phyloP scores from a whole-genome alignment of 2,113 vertebrate species.

The Callaeas wilsoni region DNA sequence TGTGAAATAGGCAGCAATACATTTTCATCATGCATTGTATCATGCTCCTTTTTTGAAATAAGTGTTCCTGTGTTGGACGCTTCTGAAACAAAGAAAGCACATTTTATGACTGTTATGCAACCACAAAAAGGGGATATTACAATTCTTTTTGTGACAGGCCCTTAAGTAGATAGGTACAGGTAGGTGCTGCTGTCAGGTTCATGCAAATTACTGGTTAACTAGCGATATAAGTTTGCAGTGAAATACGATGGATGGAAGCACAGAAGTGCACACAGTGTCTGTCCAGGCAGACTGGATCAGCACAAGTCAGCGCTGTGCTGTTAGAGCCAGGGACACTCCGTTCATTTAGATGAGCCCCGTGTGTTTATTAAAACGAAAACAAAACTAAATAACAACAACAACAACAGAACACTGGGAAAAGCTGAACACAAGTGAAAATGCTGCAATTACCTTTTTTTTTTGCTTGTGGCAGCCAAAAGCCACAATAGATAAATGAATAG shows the following conservation, averaged over 20 bases:
- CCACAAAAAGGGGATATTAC: conserved; percentile 17
- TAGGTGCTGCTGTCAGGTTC: neutral
- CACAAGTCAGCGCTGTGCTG: neutral
- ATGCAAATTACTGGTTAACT: conserved; percentile 29
- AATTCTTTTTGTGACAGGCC: neutral
- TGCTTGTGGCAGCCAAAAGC: neutral
- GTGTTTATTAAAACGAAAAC: neutral
- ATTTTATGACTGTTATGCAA: neutral
- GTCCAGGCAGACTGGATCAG: neutral
- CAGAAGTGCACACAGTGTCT: neutral
- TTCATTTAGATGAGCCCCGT: neutral
- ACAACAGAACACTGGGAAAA: neutral
- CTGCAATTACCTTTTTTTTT: neutral
- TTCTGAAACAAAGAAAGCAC: neutral
- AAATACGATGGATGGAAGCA: neutral
- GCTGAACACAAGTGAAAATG: neutral
- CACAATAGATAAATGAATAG: neutral
- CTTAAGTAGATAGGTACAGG: neutral
- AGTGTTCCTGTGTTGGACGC: neutral
- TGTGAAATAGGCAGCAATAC: neutral
- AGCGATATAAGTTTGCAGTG: neutral
- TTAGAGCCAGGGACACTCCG: neutral
- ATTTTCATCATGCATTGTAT: neutral
- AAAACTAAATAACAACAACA: neutral
- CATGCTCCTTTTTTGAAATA: neutral